Percentiles rank a stretch among this genome's conserved stretches.
phyloP scores from a whole-genome alignment of 2,797 vertebrate species.

The Petrocephalus sullivani region DNA sequence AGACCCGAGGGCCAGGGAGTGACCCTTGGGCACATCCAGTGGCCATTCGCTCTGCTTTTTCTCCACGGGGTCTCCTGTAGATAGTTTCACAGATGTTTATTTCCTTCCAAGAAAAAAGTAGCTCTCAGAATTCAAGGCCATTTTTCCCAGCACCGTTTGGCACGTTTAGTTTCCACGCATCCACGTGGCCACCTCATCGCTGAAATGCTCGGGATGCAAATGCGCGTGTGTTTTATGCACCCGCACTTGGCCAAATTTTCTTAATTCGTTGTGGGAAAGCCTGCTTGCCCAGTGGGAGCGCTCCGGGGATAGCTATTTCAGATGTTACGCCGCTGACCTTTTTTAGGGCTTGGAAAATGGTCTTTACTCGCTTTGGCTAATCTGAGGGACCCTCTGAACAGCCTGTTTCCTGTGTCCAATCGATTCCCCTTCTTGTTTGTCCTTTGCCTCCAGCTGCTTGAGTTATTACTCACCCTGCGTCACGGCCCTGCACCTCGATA shows the following conservation, averaged over 20 bases:
- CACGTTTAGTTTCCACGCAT: neutral
- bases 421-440: constrained; percentile 64
- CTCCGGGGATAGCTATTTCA: neutral
- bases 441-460: constrained; percentile 51
- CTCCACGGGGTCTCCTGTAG: neutral
- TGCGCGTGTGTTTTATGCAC: neutral
- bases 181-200: neutral
- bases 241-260: neutral
- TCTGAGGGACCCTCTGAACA: constrained; percentile 47
- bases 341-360: constrained; percentile 22
- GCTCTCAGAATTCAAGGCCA: neutral
- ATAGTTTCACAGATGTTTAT: neutral
- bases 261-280: neutral
- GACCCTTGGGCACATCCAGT: neutral
- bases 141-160: neutral
- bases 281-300: neutral
- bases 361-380: constrained; percentile 53
- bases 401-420: constrained; percentile 50
- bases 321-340: constrained; percentile 17
- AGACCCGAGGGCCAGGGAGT: neutral
- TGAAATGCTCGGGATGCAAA: neutral
- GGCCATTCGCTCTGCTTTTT: neutral
- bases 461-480: constrained; percentile 54
- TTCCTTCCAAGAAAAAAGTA: neutral
- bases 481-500: constrained; percentile 49